phyloP scores from a whole-genome alignment of 2,113 vertebrate genomes.

The Sander lucioperca region DNA sequence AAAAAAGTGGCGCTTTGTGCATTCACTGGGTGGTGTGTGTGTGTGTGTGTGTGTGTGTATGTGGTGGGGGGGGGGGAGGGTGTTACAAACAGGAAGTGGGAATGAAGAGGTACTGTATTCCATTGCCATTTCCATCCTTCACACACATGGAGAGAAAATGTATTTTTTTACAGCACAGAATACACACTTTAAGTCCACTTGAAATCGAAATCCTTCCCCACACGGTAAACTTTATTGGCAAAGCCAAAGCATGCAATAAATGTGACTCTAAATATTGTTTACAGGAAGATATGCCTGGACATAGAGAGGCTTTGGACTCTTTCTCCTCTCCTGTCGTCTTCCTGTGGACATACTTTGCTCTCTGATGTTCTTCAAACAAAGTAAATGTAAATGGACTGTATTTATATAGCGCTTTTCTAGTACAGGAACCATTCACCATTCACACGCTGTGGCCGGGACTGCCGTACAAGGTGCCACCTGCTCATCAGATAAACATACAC shows the following conservation, averaged over 20 bases:
- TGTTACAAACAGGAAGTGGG: conserved; percentile 5
- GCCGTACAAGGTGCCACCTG: no score
- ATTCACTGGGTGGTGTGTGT: conserved; percentile 66
- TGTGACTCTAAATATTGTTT: background rate
- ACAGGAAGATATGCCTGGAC: no score
- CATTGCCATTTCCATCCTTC: conserved; percentile 58
- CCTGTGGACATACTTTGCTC: no score
- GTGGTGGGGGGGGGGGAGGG: background rate
- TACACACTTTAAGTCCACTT: background rate
- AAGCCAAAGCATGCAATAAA: no score
- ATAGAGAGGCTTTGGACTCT: no score
- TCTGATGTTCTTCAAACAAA: no score
- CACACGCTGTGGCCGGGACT: no score
- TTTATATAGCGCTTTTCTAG: no score
- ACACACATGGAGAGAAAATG: conserved; percentile 39
- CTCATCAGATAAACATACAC: no score
- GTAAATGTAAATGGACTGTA: no score
- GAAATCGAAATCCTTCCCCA: background rate
- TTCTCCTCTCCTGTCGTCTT: no score
- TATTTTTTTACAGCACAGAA: background rate
- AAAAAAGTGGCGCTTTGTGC: conserved; percentile 70
- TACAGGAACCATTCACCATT: no score
- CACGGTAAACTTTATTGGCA: background rate
- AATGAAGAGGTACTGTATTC: conserved; percentile 65
- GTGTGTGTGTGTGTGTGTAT: background rate